Percentiles rank a stretch among this genome's conserved stretches.
These are phyloP conservation scores for Sceliomorpha sp. DNA, from an alignment of 2,888 invertebrate species.

Conservation along the genomic window DNA sequence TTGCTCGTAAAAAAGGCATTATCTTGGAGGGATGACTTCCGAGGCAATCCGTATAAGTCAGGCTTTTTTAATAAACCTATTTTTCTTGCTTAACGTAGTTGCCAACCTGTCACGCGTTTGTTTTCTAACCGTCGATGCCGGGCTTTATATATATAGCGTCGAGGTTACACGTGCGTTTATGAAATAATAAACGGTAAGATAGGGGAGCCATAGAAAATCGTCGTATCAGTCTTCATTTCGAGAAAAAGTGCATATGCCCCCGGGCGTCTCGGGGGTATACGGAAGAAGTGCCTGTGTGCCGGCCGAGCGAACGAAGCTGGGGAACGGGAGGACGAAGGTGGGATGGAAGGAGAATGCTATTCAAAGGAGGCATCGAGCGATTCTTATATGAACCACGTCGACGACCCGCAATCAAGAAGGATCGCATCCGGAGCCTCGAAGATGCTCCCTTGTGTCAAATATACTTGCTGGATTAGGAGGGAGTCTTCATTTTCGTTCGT, in stretches of 20 bases:
- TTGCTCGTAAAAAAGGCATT: constrained; percentile 38
- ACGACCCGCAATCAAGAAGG: constrained; percentile 67
- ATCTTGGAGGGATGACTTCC: constrained; percentile 40
- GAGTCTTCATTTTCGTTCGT: not conserved
- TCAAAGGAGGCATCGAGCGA: constrained; percentile 24
- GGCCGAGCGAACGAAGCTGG: constrained; percentile 20
- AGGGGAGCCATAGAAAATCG: constrained; percentile 42
- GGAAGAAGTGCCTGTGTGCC: constrained; percentile 52
- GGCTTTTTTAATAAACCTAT: constrained; percentile 54
- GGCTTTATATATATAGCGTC: constrained; percentile 46
- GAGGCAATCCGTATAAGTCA: constrained; percentile 46
- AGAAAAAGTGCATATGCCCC: constrained; percentile 32
- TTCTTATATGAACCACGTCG: constrained; percentile 25
- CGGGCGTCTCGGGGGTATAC: constrained; percentile 51
- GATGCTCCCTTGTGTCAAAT: constrained; percentile 21
- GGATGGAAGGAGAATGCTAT: constrained; percentile 11
- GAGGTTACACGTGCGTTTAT: constrained; percentile 31
- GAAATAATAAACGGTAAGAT: constrained; percentile 59
- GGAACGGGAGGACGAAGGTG: constrained; percentile 9
- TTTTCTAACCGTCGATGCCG: constrained; percentile 57
- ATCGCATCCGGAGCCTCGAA: constrained; percentile 60
- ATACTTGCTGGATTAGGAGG: constrained; percentile 4
- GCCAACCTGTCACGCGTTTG: constrained; percentile 52
- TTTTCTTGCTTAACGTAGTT: constrained; percentile 51
- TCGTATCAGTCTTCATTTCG: constrained; percentile 66